Base-by-base conservation (phyloP, 2,113 vertebrate genomes). In the Callionymus lyra region DNA sequence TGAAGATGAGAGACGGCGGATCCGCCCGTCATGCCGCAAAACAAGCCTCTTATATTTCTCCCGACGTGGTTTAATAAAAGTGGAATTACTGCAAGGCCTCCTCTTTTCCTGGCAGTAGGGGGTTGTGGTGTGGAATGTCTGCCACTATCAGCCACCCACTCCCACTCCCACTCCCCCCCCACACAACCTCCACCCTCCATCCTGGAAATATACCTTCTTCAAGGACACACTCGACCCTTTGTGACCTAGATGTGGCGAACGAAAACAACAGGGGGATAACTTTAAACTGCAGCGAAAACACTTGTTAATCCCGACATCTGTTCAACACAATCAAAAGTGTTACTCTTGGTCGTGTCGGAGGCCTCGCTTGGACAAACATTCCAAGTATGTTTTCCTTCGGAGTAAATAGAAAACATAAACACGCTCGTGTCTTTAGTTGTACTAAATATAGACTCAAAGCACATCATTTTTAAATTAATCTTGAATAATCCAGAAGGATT, bases 31-130 rank as follows among this genome's bases (percentile, higher is more conserved):
- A 68, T 59, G 65, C 62, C 53, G 66, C 64, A 8, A 27, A 8
- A 27, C 21, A 27, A 27, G 4, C 59, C 21, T 63, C 51, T 66
- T 78, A 58, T 80, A 81, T 74, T 75, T 68, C 63, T 72, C 80
- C n/a, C 72, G 76, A 64, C 77, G 72, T 81, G 48, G 81, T 85
- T 85, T 83, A 84, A 84, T 86, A 86, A 86, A 86, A 86, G 77
- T 61, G 77, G 81, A 76, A 79, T 87, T 86, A 85, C 70, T 42
- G 39, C 31, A 58, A 68, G 19, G 35, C 48, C 36, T 53, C 40
- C 31, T 43, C 53, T 43, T 40, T 17, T 35, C 57, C 53, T 42
- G 33, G 52, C 40, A 67, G 70, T 56, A 18, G 35, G 72, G 72
- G 72, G 74, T 47, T 47, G 61, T 39, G 43, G 63, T 47, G 47